Evolutionary conservation across 2,113 vertebrate species (phyloP).

Genomic region (Symphodus melops): DNA sequence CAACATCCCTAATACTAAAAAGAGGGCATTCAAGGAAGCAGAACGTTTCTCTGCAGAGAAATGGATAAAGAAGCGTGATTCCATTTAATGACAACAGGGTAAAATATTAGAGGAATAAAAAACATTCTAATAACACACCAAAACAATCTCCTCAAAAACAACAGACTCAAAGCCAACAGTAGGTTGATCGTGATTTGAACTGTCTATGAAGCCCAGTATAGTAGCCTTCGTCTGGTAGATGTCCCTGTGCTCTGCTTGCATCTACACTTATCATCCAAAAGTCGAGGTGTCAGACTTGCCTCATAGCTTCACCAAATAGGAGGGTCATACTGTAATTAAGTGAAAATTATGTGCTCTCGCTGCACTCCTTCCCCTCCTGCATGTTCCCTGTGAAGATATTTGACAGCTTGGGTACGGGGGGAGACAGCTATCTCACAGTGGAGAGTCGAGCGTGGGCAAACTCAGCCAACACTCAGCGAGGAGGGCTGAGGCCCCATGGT

Average conservation of each 20-base stretch:
- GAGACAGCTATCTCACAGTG: conserved; percentile 60
- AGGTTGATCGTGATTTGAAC: conserved; percentile 3
- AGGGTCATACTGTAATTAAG: conserved; percentile 55
- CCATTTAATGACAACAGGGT: too few species aligned
- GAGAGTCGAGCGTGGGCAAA: conserved; percentile 73
- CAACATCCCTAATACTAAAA: too few species aligned
- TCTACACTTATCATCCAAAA: conserved; percentile 28
- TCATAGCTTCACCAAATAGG: conserved; percentile 34
- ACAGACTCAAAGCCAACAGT: too few species aligned
- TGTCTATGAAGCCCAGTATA: conserved; percentile 36
- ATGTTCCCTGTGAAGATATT: conserved; percentile 50
- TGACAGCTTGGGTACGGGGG: conserved; percentile 51
- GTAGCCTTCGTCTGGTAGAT: conserved; percentile 32
- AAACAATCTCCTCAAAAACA: too few species aligned
- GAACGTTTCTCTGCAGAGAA: too few species aligned
- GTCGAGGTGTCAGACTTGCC: conserved; percentile 41
- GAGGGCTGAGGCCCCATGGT: conserved; percentile 68
- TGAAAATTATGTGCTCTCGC: conserved; percentile 34
- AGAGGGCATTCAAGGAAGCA: too few species aligned
- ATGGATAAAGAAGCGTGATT: too few species aligned
- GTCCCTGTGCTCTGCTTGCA: conserved; percentile 23
- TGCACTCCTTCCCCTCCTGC: conserved; percentile 4
- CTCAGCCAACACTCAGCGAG: conserved; percentile 64
- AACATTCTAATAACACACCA: too few species aligned
- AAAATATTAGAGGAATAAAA: too few species aligned